Conservation (phyloP, 1,140 invertebrate species). For the Pemphigus obesinymphae region DNA sequence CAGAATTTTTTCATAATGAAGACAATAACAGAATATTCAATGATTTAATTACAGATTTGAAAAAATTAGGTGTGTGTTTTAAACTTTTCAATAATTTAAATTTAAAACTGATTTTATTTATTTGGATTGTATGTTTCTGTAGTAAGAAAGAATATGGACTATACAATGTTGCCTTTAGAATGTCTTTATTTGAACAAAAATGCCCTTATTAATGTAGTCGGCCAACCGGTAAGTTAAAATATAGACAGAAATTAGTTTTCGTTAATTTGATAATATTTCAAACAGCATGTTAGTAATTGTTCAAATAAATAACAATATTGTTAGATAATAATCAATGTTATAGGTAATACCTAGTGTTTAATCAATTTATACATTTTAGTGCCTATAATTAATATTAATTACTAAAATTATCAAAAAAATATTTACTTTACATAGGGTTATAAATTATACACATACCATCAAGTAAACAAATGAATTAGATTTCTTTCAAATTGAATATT, state of each 20-base stretch:
- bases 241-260: not conserved
- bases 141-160: constrained; percentile 79
- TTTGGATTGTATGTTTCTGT: constrained; percentile 35
- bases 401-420: too few relatives aligned
- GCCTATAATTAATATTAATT: too few relatives aligned
- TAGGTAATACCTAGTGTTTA: too few relatives aligned
- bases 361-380: too few relatives aligned
- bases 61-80: constrained; percentile 61
- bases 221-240: constrained; percentile 52
- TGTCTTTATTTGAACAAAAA: constrained; percentile 95
- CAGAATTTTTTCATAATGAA: constrained; percentile 75
- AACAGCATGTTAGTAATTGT: not conserved
- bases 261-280: not conserved
- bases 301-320: not conserved
- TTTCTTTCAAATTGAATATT: not conserved
- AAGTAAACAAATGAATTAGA: not conserved
- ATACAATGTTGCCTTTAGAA: constrained; percentile 83
- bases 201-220: constrained; percentile 79
- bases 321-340: not conserved
- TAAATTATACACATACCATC: not conserved
- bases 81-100: not conserved
- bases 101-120: not conserved
- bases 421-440: too few relatives aligned
- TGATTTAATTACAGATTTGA: constrained; percentile 81
- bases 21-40: constrained; percentile 84